Conservation (phyloP, 2,113 vertebrate genomes). For the Puma concolor region DNA sequence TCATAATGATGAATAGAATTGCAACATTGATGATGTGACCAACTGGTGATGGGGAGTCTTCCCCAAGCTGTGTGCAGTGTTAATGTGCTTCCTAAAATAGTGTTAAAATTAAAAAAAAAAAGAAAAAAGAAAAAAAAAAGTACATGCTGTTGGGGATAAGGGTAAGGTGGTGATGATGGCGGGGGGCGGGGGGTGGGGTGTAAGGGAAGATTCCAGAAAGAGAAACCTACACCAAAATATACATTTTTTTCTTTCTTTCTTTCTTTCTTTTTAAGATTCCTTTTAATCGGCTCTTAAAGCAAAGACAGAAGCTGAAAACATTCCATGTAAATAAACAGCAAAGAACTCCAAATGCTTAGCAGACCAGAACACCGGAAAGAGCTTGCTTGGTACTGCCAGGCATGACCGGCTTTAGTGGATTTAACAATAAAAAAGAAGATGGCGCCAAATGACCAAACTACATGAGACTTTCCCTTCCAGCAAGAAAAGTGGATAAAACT, state of each 20-base stretch:
- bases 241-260: background rate
- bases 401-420: slow-evolving; percentile 5
- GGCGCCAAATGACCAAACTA: slow-evolving; percentile 6
- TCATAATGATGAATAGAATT: slow-evolving; percentile 77
- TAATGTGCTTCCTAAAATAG: slow-evolving; percentile 71
- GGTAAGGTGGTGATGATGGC: background rate
- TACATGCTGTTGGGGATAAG: background rate
- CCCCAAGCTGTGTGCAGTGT: slow-evolving; percentile 64
- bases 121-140: slow-evolving; percentile 14
- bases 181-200: background rate
- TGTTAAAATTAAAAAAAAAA: slow-evolving; percentile 65
- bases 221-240: slow-evolving; percentile 45
- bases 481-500: slow-evolving; percentile 47
- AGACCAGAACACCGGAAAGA: slow-evolving; percentile 29
- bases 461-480: background rate
- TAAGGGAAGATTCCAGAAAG: background rate
- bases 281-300: slow-evolving; percentile 57
- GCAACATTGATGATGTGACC: slow-evolving; percentile 61
- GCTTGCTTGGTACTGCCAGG: background rate
- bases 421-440: slow-evolving; percentile 73
- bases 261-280: background rate
- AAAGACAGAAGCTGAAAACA: slow-evolving; percentile 58
- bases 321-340: slow-evolving; percentile 64
- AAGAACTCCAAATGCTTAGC: slow-evolving; percentile 52
- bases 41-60: background rate